Evolutionary conservation across 2,113 vertebrate species (phyloP).

Genomic region (Rana temporaria): DNA sequence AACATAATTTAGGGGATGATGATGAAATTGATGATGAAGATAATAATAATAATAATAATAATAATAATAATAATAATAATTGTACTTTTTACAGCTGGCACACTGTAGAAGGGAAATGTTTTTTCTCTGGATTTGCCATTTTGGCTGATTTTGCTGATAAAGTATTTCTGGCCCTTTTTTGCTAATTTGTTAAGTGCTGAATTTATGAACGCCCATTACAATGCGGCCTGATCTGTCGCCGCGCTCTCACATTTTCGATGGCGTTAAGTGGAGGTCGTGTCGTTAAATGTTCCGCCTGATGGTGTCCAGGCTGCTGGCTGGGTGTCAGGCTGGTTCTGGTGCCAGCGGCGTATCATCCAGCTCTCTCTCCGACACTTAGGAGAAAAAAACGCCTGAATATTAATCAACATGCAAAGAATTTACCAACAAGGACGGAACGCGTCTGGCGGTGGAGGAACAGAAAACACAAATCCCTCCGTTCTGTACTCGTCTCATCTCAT

Average conservation of each 20-base stretch:
- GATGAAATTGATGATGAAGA: too few relatives aligned
- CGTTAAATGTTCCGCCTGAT: not conserved
- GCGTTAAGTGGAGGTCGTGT: not conserved
- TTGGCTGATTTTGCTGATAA: too few relatives aligned
- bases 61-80: too few relatives aligned
- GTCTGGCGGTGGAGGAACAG: not conserved
- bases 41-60: too few relatives aligned
- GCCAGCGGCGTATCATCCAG: not conserved
- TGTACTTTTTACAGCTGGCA: too few relatives aligned
- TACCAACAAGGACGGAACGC: not conserved
- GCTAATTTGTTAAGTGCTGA: not conserved
- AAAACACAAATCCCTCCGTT: not conserved
- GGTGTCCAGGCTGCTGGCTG: not conserved
- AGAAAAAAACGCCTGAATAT: slow-evolving; percentile 11
- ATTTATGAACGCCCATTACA: not conserved
- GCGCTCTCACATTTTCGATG: not conserved
- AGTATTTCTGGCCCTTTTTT: too few relatives aligned
- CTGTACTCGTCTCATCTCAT: not conserved
- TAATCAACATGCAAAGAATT: slow-evolving; percentile 37
- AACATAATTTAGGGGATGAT: too few relatives aligned
- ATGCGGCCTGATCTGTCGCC: not conserved
- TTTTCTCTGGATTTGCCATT: too few relatives aligned
- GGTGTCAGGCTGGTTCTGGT: not conserved
- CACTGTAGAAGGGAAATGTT: too few relatives aligned
- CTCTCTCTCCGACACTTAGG: not conserved